Evolutionary conservation across 64 coral and sea anemone genomes (phyloP).

Genomic region (Montipora capricornis): DNA sequence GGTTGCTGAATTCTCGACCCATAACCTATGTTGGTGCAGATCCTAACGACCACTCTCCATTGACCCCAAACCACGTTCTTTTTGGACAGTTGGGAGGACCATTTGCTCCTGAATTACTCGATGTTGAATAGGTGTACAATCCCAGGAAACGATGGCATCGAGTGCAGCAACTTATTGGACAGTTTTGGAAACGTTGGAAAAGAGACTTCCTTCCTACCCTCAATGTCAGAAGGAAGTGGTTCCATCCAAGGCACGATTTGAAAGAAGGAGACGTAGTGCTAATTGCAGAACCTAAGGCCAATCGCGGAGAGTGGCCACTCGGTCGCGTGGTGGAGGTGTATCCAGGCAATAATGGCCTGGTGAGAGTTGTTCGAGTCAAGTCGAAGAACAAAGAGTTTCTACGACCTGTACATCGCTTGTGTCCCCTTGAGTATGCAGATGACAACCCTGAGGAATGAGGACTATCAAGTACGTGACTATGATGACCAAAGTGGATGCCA

Average conservation of each 20-base stretch:
- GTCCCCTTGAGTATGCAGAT: constrained; percentile 45
- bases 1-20: constrained; percentile 51
- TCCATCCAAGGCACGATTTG: constrained; percentile 14
- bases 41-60: constrained; percentile 32
- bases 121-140: constrained; percentile 12
- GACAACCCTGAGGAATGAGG: background rate
- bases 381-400: background rate
- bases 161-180: constrained; percentile 49
- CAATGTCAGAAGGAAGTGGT: constrained; percentile 50
- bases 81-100: constrained; percentile 48
- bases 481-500: background rate
- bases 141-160: constrained; percentile 63
- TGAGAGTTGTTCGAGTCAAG: constrained; percentile 17
- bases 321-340: background rate
- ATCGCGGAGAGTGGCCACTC: constrained; percentile 45
- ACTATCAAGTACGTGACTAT: background rate
- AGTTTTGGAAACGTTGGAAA: constrained; percentile 57
- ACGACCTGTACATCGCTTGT: constrained; percentile 42
- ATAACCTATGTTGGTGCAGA: constrained; percentile 43
- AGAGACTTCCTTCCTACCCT: constrained; percentile 54
- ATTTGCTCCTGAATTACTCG: constrained; percentile 41
- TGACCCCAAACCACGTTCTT: constrained; percentile 57
- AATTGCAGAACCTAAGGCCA: constrained; percentile 45
- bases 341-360: constrained; percentile 39
- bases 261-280: constrained; percentile 40